Conservation (phyloP, 2,113 vertebrate genomes). For the Romanogobio albipinnatus region DNA sequence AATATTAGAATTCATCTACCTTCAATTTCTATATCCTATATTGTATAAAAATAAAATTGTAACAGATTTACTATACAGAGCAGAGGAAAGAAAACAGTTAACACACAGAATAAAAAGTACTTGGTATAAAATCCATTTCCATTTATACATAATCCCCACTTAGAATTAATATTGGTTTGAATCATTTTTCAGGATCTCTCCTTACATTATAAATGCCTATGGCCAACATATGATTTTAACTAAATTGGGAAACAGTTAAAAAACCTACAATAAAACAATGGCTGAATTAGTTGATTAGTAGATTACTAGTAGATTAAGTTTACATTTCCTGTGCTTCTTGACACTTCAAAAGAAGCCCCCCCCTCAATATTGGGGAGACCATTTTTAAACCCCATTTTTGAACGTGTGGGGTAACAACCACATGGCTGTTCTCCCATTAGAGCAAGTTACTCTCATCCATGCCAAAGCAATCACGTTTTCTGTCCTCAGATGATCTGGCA, state of each 20-base stretch:
- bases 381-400: slow-evolving; percentile 16
- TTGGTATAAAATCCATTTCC: not conserved
- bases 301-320: not conserved
- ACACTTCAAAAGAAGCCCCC: too few species aligned
- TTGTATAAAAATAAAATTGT: not conserved
- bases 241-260: too few species aligned
- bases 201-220: not conserved
- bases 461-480: slow-evolving; percentile 52
- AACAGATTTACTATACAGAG: not conserved
- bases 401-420: not conserved
- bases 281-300: too few species aligned
- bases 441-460: slow-evolving; percentile 13
- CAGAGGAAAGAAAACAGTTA: not conserved
- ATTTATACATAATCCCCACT: not conserved
- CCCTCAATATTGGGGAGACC: not conserved
- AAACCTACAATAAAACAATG: too few species aligned
- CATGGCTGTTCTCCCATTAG: slow-evolving; percentile 19
- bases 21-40: too few species aligned
- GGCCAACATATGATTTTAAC: not conserved
- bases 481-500: slow-evolving; percentile 60
- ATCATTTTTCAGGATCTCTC: not conserved
- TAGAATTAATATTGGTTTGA: not conserved
- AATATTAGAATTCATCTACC: not conserved
- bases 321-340: not conserved
- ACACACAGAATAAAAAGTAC: not conserved